These are phyloP conservation scores for Antitype chi DNA, from an alignment of 2,888 invertebrate genomes.

Conservation along the genomic window DNA sequence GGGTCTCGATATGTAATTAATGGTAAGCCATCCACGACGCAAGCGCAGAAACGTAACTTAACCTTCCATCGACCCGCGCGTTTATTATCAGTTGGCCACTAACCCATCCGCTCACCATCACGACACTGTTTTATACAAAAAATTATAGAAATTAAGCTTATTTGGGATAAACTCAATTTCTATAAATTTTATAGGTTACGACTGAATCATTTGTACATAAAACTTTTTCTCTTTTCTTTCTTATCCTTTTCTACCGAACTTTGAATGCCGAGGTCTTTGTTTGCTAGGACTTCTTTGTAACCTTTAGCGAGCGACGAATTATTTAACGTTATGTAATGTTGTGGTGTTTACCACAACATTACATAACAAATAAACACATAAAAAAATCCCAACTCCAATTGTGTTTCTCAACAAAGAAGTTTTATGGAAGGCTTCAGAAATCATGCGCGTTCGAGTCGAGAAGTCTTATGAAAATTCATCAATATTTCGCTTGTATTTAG, in stretches of 20 bases:
- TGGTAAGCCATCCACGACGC: too few species aligned
- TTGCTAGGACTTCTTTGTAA: background rate
- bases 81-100: too few species aligned
- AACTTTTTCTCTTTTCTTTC: background rate
- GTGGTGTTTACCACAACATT: background rate
- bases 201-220: background rate
- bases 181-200: background rate
- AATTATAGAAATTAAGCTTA: too few species aligned
- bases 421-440: constrained; percentile 6
- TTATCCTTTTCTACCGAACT: background rate
- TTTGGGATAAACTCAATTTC: too few species aligned
- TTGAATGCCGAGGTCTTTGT: background rate
- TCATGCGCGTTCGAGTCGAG: background rate
- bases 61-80: too few species aligned
- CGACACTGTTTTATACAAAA: too few species aligned
- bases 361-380: background rate
- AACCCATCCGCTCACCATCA: too few species aligned
- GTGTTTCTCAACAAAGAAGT: constrained; percentile 28
- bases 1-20: too few species aligned
- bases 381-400: background rate
- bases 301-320: background rate
- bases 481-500: background rate
- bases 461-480: constrained; percentile 14
- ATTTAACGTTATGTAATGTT: background rate
- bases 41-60: too few species aligned